Evolutionary conservation across 2,888 invertebrate genomes (phyloP), one percentile per base, ranked within the genome.

Genomic region (Germaria angustata): DNA sequence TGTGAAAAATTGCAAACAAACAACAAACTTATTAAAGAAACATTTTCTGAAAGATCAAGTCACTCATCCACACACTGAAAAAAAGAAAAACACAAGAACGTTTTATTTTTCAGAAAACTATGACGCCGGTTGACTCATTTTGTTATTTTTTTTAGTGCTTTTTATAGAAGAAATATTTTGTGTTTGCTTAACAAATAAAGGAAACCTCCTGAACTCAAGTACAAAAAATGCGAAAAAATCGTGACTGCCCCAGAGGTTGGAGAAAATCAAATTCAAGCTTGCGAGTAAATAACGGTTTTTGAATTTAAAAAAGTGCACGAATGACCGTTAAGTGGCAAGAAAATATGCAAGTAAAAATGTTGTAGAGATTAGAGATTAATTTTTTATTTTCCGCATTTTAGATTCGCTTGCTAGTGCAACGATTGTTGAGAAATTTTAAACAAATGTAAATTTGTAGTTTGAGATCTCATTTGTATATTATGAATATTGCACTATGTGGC

Each of bases 191-290:
- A 69, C 53, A 81, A 71, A 75, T 5, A 80, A 61, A 17, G 46
- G 44, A 55, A 77, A 68, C 68, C 66, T 63, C n/a, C 41, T 71
- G 49, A 76, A 76, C 66, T 71, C 55, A 44, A 63, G 53, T 71
- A 46, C 11, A 63, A 34, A 55, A 55, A 72, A 49, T 57, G 51
- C 13, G 57, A 22, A 65, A 76, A 57, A 81, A 22, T 81, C 81
- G 81, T 81, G 81, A 81, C 73, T 78, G 69, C 73, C 77, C 65
- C 55, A 51, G 73, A 75, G 81, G 81, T 69, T 81, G 73, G 51
- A 44, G 55, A 73, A 81, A 76, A 77, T 63, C 34, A 68, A 71
- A 71, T 39, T 78, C 28, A 20, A 53, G 32, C 41, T 61, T 32
- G n/a, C n/a, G n/a, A n/a, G n/a, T n/a, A 32, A 68, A 59, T 77